Base-by-base conservation (phyloP, 2,888 invertebrate species). In the Latrodectus elegans region DNA sequence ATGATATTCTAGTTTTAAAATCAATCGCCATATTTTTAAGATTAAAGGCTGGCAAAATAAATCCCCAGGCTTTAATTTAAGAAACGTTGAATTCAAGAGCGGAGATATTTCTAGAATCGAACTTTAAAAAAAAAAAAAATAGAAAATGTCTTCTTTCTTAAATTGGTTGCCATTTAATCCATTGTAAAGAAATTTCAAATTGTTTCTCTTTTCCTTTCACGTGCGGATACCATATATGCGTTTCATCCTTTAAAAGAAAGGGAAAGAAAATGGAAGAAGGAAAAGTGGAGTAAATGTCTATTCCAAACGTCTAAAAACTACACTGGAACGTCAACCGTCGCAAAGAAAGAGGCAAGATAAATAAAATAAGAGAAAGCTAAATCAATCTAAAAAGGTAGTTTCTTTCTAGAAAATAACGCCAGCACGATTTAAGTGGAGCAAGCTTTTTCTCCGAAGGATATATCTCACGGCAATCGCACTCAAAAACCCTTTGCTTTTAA, bases 371-470 rank as follows among this genome's bases (percentile, higher is more conserved):
- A 51, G 17, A 22, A 72, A 78, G 26, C 52, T 67, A 77, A 84
- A 84, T 78, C 84, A 84, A 84, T 84, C 78, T 73, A 71, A 78
- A 73, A 73, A 84, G 65, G 77, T 65, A 77, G 72, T 84, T 70
- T 72, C 72, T 51, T 49, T 60, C 71, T 52, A 15, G 17, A 51
- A 64, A 26, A 81, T 67, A 60, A 65, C 22, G 71, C 14, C 14
- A 26, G 77, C 51, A 64, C 73, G 76, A 76, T 83, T 83, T 83
- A 83, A 83, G 83, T 83, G 76, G 74, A 67, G 70, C 53, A 60
- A 17, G 71, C 60, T 15, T 80, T 72, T 65, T 15, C 60, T 55
- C 55, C 26, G 84, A 73, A 73, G 67, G 67, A 84, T 70, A 78
- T 73, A 84, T 78, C 65, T 73, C 73, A 73, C 55, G 72, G 73